A percentile compares a stretch with the other conserved stretches of the same genome.
Conservation (phyloP, 2,113 vertebrate species). For the Sylvia atricapilla region DNA sequence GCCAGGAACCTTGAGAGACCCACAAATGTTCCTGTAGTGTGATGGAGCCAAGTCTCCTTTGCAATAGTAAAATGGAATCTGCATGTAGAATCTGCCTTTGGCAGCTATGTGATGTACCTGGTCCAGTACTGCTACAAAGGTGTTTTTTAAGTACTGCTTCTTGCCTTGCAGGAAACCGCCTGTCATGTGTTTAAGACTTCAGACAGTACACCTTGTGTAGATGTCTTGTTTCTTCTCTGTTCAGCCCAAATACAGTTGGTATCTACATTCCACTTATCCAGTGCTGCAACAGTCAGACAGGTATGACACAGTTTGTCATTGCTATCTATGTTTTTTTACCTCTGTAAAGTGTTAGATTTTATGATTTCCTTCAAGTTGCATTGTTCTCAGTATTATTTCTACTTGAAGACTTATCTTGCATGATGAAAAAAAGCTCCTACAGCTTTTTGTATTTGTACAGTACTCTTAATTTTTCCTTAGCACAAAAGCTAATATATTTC, state of each 20-base stretch:
- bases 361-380: not conserved
- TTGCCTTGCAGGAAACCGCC: not conserved
- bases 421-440: not conserved
- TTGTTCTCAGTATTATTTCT: not conserved
- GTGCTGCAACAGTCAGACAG: not conserved
- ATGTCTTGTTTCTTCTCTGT: not conserved
- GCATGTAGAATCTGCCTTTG: not conserved
- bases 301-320: not conserved
- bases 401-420: not conserved
- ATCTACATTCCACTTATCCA: not conserved
- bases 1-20: not conserved
- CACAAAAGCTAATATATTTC: not conserved
- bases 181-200: not conserved
- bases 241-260: not conserved
- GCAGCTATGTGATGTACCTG: rapidly evolving
- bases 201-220: not conserved
- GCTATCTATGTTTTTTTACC: not conserved
- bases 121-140: not conserved
- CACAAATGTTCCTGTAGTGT: not conserved
- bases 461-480: not conserved
- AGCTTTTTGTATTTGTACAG: not conserved
- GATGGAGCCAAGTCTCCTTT: not conserved
- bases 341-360: not conserved
- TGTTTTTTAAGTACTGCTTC: not conserved
- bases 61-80: not conserved